Evolutionary conservation across 2,888 invertebrate species (phyloP), one percentile per base, ranked within the genome.

Genomic region (Drosophila recens): DNA sequence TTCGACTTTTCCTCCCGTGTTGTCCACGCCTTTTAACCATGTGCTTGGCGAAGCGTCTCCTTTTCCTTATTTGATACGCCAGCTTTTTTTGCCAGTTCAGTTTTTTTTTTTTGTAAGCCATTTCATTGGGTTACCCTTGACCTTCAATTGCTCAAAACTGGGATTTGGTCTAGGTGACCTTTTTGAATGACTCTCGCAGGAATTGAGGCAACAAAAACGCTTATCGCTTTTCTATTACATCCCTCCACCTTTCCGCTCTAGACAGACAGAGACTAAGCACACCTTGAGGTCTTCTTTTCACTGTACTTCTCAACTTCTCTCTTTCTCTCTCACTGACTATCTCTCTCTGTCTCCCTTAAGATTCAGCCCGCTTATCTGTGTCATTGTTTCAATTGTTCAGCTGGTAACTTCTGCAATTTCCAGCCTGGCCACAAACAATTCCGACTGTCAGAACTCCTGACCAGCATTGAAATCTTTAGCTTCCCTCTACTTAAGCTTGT

Each of bases 151-250:
- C 43, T 45, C 30, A 54, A 27, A 27, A 45, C 48, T 27, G 27
- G 34, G 33, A n/a, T 13, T 48, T 71, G 30, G 49, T 64, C 83
- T 73, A 63, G 81, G 73, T 78, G 86, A 88, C 88, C 84, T 88
- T 86, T 84, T 88, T 70, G 70, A 84, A 84, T 80, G 83, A 72
- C 75, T 88, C 88, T 88, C 88, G 51, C 27, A 71, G 88, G 84
- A 82, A 88, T 85, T 79, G 61, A 66, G 64, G 71, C 56, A 67
- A 58, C 45, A 72, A 51, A 65, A 80, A 63, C 72, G 78, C 83
- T 85, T 85, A 85, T 85, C 84, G 88, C 83, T 80, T 73, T 88
- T 88, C 75, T 86, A 88, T 88, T 88, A 88, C 53, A 30, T 56
- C 49, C 53, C 54, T 36, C 65, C 53, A 20, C 43, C 6, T 30